Conservation (phyloP, 1,140 invertebrate species). For the Charaxes varanes region DNA sequence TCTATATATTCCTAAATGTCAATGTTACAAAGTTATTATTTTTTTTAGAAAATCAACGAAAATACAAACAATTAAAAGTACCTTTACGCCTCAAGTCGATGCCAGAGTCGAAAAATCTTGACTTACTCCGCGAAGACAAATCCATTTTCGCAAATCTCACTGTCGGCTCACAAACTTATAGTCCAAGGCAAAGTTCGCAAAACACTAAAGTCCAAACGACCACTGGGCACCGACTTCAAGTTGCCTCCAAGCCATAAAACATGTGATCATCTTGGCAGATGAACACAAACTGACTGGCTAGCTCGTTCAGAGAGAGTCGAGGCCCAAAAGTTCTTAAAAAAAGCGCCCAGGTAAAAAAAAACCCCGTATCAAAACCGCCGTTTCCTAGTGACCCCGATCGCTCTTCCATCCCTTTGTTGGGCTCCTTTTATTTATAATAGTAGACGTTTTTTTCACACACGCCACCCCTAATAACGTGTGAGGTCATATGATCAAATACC, state of each 20-base stretch:
- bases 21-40: too few species aligned
- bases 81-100: slow-evolving; percentile 68
- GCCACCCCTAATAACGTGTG: slow-evolving; percentile 66
- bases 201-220: slow-evolving; percentile 31
- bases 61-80: slow-evolving; percentile 24
- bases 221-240: slow-evolving; percentile 48
- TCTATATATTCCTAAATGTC: too few species aligned
- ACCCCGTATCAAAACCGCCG: slow-evolving; percentile 69
- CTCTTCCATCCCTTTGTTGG: slow-evolving; percentile 67
- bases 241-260: slow-evolving; percentile 45
- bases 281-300: slow-evolving; percentile 70
- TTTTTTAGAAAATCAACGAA: slow-evolving; percentile 2
- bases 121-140: slow-evolving; percentile 70
- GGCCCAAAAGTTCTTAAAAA: slow-evolving; percentile 59
- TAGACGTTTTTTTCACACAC: slow-evolving; percentile 71
- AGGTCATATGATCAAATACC: too few species aligned
- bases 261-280: slow-evolving; percentile 72
- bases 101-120: slow-evolving; percentile 73
- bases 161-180: slow-evolving; percentile 18
- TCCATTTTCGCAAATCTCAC: slow-evolving; percentile 50
- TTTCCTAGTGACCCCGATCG: slow-evolving; percentile 72
- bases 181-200: slow-evolving; percentile 6
- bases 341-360: slow-evolving; percentile 68
- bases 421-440: slow-evolving; percentile 70
- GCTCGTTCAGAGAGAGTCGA: slow-evolving; percentile 46